Conservation (phyloP, 2,797 vertebrate genomes). For the Ceyx erithaca region DNA sequence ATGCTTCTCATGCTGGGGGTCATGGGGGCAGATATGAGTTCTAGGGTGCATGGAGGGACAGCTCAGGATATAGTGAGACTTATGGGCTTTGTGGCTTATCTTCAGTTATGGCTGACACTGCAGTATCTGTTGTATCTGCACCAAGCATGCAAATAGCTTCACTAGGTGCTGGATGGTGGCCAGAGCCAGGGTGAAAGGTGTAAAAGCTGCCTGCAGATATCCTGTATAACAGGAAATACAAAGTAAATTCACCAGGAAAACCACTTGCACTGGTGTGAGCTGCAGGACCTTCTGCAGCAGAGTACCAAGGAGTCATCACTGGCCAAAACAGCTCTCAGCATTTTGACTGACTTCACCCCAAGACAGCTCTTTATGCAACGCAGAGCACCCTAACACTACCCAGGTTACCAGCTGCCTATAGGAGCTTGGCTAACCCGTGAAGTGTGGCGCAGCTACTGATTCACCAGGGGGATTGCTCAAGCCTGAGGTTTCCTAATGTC, state of each 20-base stretch:
- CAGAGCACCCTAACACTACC: background rate
- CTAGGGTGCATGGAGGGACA: fast-evolving
- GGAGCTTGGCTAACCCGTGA: background rate
- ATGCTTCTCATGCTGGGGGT: fast-evolving
- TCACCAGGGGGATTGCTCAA: background rate
- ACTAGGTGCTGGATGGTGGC: background rate
- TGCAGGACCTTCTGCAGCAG: background rate
- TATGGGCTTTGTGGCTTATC: background rate
- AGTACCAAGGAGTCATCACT: background rate
- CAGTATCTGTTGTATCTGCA: background rate
- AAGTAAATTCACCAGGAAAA: background rate
- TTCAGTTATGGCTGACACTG: background rate
- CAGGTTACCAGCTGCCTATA: background rate
- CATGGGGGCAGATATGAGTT: fast-evolving
- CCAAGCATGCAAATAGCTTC: background rate
- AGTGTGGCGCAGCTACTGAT: background rate
- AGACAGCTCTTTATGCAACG: background rate
- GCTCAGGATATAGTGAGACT: background rate
- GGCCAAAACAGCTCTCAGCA: background rate
- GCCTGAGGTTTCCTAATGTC: background rate
- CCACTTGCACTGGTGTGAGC: background rate
- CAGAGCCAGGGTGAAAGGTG: background rate
- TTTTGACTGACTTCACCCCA: background rate
- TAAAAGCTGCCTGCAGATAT: background rate
- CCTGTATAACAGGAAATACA: background rate